Conservation (phyloP, 1,140 invertebrate genomes). For the Bicyclus anynana region DNA sequence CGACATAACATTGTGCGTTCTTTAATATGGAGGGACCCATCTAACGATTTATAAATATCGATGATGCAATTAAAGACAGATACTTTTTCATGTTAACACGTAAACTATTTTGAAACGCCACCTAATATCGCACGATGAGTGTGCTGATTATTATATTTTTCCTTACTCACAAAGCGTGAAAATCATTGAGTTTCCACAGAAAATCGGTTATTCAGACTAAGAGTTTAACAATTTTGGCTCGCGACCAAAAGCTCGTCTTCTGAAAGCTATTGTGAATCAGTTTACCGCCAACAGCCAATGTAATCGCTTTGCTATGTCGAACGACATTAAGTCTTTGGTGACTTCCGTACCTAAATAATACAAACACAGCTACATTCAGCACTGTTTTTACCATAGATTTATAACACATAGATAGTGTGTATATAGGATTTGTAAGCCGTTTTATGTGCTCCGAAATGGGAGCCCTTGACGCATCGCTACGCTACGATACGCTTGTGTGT, state of each 20-base stretch:
- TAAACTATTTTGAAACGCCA: too few species aligned
- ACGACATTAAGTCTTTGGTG: not conserved
- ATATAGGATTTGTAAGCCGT: too few species aligned
- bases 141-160: not conserved
- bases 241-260: conserved; percentile 1
- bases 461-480: too few species aligned
- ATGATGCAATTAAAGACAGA: too few species aligned
- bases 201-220: not conserved
- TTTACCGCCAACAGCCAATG: not conserved
- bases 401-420: too few species aligned
- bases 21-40: too few species aligned
- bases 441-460: too few species aligned
- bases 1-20: too few species aligned
- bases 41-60: too few species aligned
- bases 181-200: not conserved
- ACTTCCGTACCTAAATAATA: not conserved
- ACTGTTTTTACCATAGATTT: too few species aligned
- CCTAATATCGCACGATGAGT: not conserved
- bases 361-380: not conserved
- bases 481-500: too few species aligned
- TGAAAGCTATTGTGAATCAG: conserved; percentile 1
- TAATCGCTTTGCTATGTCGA: not conserved
- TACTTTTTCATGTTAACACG: too few species aligned
- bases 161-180: not conserved
- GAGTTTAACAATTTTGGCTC: not conserved